These are phyloP conservation scores for Calephelis nemesis DNA, from an alignment of 1,140 invertebrate genomes.

Conservation along the genomic window DNA sequence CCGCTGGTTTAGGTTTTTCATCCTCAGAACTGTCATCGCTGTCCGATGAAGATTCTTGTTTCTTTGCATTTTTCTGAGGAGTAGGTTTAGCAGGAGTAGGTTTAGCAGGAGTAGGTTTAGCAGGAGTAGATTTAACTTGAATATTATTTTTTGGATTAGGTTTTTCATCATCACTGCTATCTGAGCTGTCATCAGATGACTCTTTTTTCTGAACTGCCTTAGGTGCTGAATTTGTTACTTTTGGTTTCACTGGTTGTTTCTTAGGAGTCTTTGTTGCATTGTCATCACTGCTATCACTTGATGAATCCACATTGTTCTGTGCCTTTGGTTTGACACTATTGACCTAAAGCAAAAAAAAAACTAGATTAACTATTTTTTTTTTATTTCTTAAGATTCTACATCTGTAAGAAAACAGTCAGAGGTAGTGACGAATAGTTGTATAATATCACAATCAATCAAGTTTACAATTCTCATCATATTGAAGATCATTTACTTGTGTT, in stretches of 20 bases:
- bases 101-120: conserved; percentile 28
- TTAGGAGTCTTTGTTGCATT: conserved; percentile 55
- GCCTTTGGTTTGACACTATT: conserved; percentile 38
- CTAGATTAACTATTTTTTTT: neutral
- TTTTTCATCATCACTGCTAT: conserved; percentile 43
- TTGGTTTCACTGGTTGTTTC: conserved; percentile 50
- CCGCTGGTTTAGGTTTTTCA: conserved; percentile 31
- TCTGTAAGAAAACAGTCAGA: conserved; percentile 46
- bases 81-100: no score
- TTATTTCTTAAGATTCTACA: neutral
- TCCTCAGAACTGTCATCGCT: conserved; percentile 39
- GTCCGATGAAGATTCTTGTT: conserved; percentile 40
- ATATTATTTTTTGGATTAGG: conserved; percentile 36
- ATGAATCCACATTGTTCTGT: conserved; percentile 46
- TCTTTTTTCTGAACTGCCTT: conserved; percentile 44
- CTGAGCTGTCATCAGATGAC: conserved; percentile 47
- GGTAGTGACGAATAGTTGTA: conserved; percentile 68
- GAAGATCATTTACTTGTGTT: neutral
- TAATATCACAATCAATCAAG: conserved; percentile 55
- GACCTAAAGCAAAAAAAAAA: conserved; percentile 25
- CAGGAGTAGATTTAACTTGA: conserved; percentile 26
- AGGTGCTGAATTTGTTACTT: conserved; percentile 33
- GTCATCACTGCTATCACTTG: conserved; percentile 58
- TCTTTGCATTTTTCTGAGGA: conserved; percentile 28
- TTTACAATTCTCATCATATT: conserved; percentile 50